Base-by-base conservation (phyloP, 2,797 vertebrate species). In the Rhodeus uyekii region DNA sequence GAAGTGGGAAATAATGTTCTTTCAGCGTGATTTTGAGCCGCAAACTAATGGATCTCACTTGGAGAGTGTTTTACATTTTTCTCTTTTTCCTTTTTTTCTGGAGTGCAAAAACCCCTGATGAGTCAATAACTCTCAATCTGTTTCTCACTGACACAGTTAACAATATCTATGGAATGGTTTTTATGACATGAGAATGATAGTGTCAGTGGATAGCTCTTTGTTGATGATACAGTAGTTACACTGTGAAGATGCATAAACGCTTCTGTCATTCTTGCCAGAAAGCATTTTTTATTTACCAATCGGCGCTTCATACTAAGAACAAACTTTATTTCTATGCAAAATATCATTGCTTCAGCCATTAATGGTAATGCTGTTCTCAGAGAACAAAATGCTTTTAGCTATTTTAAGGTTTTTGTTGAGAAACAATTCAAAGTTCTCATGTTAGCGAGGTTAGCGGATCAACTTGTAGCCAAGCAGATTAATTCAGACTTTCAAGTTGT, bases 391-490 rank as follows among this genome's bases (percentile, higher is more conserved):
- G 50, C 80, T 76, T 39, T 55, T 44, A 72, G 53, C 58, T 74
- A 19, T 78, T 63, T 50, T 24, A 46, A 55, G 16, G 46, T 16
- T 76, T 48, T 65, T 50, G 61, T 58, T 65, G 72, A 67, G 9
- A 19, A 72, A 82, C 69, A 55, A 36, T 55, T 29, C 53, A 42
- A 48, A 48, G 79, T 78, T 44, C 73, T 82, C 74, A 64, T 80
- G 87, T 85, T 87, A 82, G 63, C 84, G 19, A 44, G 55, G 78
- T 91, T 89, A 87, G 87, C 81, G 76, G 86, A 87, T 86, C 89
- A 90, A 87, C 89, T 90, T 89, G 84, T 78, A 87, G 81, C 82
- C 65, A 29, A 85, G 72, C 80, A 92, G 90, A 93, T 93, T 91
- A 90, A 84, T 86, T 55, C 67, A 71, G 67, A 89, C 87, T 90